Conservation (phyloP, 2,797 vertebrate genomes). For the Morus bassanus region DNA sequence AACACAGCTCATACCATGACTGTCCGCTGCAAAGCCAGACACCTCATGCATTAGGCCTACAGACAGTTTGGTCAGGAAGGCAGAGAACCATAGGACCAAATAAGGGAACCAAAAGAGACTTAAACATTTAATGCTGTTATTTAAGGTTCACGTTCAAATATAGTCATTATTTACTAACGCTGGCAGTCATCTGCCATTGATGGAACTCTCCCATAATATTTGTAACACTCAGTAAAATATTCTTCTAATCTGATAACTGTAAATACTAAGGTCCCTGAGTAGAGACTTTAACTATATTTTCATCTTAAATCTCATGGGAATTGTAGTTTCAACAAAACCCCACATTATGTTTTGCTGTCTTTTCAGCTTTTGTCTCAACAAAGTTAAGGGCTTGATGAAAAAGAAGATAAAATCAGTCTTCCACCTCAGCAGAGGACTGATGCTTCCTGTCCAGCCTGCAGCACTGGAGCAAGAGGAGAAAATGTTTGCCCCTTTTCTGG, state of each 20-base stretch:
- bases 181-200: neutral
- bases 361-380: neutral
- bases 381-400: neutral
- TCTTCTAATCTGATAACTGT: neutral
- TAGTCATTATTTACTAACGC: neutral
- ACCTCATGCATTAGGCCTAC: constrained; percentile 16
- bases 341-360: neutral
- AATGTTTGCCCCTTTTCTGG: neutral
- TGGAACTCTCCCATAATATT: neutral
- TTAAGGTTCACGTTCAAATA: neutral
- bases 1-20: neutral
- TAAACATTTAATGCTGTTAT: neutral
- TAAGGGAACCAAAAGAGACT: neutral
- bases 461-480: neutral
- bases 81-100: neutral
- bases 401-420: neutral
- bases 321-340: neutral
- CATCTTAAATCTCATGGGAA: neutral
- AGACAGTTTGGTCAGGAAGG: constrained; percentile 6
- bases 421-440: neutral
- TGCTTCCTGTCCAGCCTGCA: neutral
- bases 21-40: neutral
- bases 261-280: neutral
- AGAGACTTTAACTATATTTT: neutral
- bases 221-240: neutral